These are phyloP conservation scores for Eupsilia transversa DNA, from an alignment of 2,888 invertebrate species.

Conservation along the genomic window DNA sequence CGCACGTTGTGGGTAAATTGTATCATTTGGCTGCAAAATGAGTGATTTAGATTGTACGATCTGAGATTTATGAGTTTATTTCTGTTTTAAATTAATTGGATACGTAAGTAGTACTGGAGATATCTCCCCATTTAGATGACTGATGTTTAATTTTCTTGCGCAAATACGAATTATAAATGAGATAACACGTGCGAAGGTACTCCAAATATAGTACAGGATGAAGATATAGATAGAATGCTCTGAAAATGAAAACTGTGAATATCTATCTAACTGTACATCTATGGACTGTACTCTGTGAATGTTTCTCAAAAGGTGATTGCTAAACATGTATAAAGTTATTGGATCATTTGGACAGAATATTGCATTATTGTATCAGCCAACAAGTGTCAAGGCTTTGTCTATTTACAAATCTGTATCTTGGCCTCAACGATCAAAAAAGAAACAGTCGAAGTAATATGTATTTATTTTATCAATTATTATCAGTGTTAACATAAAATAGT, in stretches of 20 bases:
- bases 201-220: not conserved
- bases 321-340: not conserved
- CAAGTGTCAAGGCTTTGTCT: not conserved
- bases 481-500: no score
- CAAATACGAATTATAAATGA: conserved; percentile 13
- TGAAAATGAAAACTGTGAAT: not conserved
- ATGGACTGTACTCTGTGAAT: not conserved
- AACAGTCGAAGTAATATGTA: no score
- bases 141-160: conserved; percentile 19
- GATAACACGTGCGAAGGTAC: not conserved
- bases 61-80: conserved; percentile 24
- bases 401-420: not conserved
- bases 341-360: not conserved
- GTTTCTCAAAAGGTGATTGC: not conserved
- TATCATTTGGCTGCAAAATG: conserved; percentile 19
- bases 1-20: not conserved
- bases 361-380: not conserved
- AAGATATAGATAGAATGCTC: not conserved
- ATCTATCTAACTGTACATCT: not conserved
- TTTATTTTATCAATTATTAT: no score
- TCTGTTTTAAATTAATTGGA: conserved; percentile 18
- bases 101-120: not conserved
- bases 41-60: conserved; percentile 12
- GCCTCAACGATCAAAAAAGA: not conserved
- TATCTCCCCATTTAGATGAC: conserved; percentile 2